These are phyloP conservation scores for Sphenopsis melanotis DNA, from an alignment of 2,797 vertebrate genomes.

Conservation along the genomic window DNA sequence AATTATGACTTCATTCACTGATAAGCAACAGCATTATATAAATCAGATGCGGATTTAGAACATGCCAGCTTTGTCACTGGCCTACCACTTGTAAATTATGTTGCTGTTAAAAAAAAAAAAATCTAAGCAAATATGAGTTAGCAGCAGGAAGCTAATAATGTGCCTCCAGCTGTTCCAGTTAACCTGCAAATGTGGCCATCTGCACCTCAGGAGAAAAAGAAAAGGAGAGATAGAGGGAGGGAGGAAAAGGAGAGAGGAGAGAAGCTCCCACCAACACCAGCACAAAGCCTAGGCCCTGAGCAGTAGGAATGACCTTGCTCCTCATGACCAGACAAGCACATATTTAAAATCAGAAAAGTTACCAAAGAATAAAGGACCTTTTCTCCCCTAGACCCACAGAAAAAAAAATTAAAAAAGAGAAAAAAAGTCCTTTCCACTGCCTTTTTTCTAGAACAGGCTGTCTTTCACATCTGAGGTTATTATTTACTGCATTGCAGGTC, in stretches of 20 bases:
- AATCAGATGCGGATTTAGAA: conserved; percentile 79
- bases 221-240: conserved; percentile 72
- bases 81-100: conserved; percentile 86
- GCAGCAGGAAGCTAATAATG: conserved; percentile 99
- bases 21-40: conserved; percentile 79
- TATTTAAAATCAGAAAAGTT: conserved; percentile 49
- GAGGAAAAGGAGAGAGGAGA: conserved; percentile 60
- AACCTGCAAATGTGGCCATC: conserved; percentile 99
- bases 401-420: background rate
- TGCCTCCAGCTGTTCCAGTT: conserved; percentile 99
- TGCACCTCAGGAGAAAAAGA: conserved; percentile 87
- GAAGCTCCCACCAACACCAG: conserved; percentile 31
- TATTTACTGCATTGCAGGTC: conserved; percentile 48
- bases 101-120: conserved; percentile 81
- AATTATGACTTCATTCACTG: conserved; percentile 83
- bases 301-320: conserved; percentile 83
- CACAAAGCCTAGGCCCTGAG: conserved; percentile 67
- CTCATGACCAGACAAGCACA: conserved; percentile 46
- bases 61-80: conserved; percentile 79
- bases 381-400: conserved; percentile 4
- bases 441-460: conserved; percentile 25
- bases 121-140: conserved; percentile 93
- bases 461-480: conserved; percentile 50
- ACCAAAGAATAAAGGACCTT: conserved; percentile 34
- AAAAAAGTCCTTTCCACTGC: background rate